Conservation (phyloP, 92 coral and sea anemone species). For the Blastomussa wellsi region DNA sequence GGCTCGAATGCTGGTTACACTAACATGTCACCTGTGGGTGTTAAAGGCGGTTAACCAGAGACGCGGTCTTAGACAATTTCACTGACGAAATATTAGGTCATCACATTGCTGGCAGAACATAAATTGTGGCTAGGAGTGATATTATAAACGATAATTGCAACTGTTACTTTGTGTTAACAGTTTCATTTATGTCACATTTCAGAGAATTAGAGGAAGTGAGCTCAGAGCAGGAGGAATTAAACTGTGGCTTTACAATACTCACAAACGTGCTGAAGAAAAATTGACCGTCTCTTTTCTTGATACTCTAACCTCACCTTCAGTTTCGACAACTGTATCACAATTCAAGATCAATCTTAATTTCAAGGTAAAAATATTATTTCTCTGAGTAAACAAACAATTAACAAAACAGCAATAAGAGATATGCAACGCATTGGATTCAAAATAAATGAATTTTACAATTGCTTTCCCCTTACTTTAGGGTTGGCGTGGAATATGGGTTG, state of each 20-base stretch:
- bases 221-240: conserved; percentile 49
- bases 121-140: no score
- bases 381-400: background rate
- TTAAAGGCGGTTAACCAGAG: no score
- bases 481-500: conserved; percentile 28
- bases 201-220: conserved; percentile 17
- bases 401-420: background rate
- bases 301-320: background rate
- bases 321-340: conserved; percentile 4
- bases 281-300: conserved; percentile 14
- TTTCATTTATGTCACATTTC: background rate
- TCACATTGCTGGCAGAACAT: no score
- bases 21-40: no score
- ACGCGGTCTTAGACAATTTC: no score
- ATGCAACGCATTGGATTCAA: background rate
- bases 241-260: conserved; percentile 66
- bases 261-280: background rate
- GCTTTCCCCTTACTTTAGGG: background rate
- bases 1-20: no score
- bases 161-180: background rate
- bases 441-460: background rate
- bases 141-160: background rate
- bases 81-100: no score
- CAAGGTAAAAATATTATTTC: background rate
- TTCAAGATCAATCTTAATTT: conserved; percentile 19